Base-by-base conservation (phyloP, 2,797 vertebrate genomes). In the Acanthis flammea region DNA sequence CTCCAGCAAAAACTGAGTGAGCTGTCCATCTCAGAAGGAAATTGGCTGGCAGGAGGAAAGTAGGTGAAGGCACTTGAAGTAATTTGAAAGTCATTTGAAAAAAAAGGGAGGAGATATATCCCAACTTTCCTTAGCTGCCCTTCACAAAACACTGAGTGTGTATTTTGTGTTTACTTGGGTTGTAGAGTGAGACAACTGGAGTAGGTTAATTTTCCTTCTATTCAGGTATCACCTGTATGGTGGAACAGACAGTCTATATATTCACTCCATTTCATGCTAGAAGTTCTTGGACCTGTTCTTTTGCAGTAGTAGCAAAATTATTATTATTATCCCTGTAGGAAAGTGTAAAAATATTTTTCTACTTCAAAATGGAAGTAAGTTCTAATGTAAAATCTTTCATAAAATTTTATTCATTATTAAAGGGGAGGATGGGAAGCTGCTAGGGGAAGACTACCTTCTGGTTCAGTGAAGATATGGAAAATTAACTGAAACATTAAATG, bases 381-480 rank as follows among this genome's bases (percentile, higher is more conserved):
- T 95, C 89, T 94, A 94, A 86, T 90, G 67, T 89, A 85, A 96
- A 89, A 94, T 91, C 31, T 77, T 94, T 96, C 41, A 57, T 78
- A 55, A 91, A 95, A 55, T 14, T 94, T 95, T 73, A 86, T 90
- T 87, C 33, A 19, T 63, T 73, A 23, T 63, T 75, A 28, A 62
- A 44, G 21, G 41, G 75, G 80, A 76, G 70, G 30, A 63, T 70
- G 76, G 70, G 78, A 68, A 86, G 71, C 19, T 81, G 92, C 31
- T 93, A 51, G 71, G 1, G 4, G 50, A 84, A 93, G 55, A 70
- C 86, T 95, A 25, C 9, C 30, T 47, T 91, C 39, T 94, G 62
- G 80, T 95, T 50, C 24, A 81, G 42, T 74, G 93, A 96, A 91
- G 42, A 75, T 68, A 77, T 9, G 28, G 74, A 92, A 97, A 96